phyloP scores from a whole-genome alignment of 1,140 invertebrate species.

The Diorhabda carinulata region DNA sequence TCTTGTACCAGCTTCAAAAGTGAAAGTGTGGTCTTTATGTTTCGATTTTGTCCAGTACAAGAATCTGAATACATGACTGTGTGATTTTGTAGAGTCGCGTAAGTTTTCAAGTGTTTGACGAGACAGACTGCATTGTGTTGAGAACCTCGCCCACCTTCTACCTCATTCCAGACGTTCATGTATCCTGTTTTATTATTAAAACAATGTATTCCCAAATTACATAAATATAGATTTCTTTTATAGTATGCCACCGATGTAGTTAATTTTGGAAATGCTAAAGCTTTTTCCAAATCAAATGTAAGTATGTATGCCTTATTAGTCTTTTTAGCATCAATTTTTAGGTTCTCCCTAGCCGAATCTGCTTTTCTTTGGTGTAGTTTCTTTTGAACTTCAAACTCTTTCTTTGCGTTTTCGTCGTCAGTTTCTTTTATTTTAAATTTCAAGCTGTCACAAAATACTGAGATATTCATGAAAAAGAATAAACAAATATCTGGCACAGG shows the following conservation, averaged over 20 bases:
- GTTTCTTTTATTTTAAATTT: too few relatives aligned
- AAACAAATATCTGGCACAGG: too few relatives aligned
- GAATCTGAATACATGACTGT: slow-evolving; percentile 22
- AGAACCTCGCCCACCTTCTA: slow-evolving; percentile 14
- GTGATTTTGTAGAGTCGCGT: not conserved
- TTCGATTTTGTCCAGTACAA: slow-evolving; percentile 23
- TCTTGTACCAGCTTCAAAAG: too few relatives aligned
- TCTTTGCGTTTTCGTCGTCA: too few relatives aligned
- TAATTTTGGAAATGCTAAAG: slow-evolving; percentile 12
- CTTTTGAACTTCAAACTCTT: too few relatives aligned
- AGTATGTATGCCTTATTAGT: too few relatives aligned
- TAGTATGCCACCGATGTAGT: slow-evolving; percentile 18
- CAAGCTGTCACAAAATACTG: too few relatives aligned
- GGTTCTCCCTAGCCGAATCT: too few relatives aligned
- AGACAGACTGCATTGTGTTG: slow-evolving; percentile 12
- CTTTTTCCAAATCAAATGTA: too few relatives aligned
- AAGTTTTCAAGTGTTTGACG: not conserved
- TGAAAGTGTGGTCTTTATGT: slow-evolving; percentile 16
- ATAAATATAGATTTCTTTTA: slow-evolving; percentile 23
- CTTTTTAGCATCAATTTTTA: too few relatives aligned
- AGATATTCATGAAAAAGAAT: too few relatives aligned
- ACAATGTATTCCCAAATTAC: slow-evolving; percentile 15
- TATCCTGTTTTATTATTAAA: not conserved
- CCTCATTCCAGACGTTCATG: slow-evolving; percentile 18
- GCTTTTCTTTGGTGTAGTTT: too few relatives aligned